Conservation (phyloP, 2,888 invertebrate species). For the Kryphioiulus occultus region DNA sequence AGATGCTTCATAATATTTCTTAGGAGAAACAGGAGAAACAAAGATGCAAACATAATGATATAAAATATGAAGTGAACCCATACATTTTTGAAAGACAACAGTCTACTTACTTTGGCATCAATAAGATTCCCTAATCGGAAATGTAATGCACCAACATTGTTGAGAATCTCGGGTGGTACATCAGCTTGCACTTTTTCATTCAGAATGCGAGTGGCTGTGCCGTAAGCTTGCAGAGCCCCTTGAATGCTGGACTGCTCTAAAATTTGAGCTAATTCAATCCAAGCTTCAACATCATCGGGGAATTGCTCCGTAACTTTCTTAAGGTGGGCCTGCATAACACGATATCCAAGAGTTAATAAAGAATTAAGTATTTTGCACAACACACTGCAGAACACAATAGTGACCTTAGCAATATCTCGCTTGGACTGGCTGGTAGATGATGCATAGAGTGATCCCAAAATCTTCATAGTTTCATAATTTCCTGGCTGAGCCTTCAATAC, state of each 20-base stretch:
- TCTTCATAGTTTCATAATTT: slow-evolving; percentile 99
- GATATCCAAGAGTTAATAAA: background rate
- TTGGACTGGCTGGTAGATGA: slow-evolving; percentile 82
- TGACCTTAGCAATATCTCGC: slow-evolving; percentile 81
- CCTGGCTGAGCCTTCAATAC: slow-evolving; percentile 96
- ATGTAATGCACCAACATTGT: slow-evolving; percentile 95
- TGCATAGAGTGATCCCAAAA: slow-evolving; percentile 95
- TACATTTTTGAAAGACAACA: background rate
- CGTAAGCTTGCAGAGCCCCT: slow-evolving; percentile 89
- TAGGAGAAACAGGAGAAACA: background rate
- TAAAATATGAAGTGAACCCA: background rate
- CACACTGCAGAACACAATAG: background rate
- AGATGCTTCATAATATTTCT: slow-evolving; percentile 78
- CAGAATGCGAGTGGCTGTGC: slow-evolving; percentile 89
- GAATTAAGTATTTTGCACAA: background rate
- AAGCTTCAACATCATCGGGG: slow-evolving; percentile 98
- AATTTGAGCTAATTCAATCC: slow-evolving; percentile 99
- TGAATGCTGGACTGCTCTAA: slow-evolving; percentile 91
- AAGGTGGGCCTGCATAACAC: slow-evolving; percentile 75
- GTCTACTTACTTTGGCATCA: slow-evolving; percentile 72
- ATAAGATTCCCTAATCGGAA: slow-evolving; percentile 81
- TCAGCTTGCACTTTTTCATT: slow-evolving; percentile 92
- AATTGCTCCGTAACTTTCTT: slow-evolving; percentile 94
- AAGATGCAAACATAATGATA: background rate
- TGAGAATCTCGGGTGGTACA: slow-evolving; percentile 96